Evolutionary conservation across 2,888 invertebrate species (phyloP).

Genomic region (Erannis defoliaria): DNA sequence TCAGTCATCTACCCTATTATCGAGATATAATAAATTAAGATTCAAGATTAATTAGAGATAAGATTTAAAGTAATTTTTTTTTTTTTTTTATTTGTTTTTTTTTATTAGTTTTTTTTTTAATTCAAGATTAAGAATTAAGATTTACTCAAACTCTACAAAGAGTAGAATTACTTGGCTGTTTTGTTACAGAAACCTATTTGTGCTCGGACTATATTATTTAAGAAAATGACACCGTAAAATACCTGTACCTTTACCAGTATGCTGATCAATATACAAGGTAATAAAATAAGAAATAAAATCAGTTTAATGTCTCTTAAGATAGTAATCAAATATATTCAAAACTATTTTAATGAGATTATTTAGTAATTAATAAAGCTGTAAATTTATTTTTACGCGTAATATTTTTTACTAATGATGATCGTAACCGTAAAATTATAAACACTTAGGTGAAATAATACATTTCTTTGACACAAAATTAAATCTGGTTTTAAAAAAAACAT

Average conservation of each 20-base stretch:
- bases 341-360: slow-evolving; percentile 32
- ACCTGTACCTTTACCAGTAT: slow-evolving; percentile 3
- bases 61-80: too few species aligned
- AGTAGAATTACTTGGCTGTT: slow-evolving; percentile 1
- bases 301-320: slow-evolving; percentile 26
- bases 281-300: slow-evolving; percentile 28
- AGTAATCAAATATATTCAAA: slow-evolving; percentile 18
- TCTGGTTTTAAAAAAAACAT: slow-evolving; percentile 1
- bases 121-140: too few species aligned
- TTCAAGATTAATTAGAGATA: too few species aligned
- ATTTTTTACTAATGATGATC: slow-evolving; percentile 26
- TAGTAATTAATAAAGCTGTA: slow-evolving; percentile 33
- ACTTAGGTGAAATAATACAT: slow-evolving; percentile 12
- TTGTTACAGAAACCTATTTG: background rate
- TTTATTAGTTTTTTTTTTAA: too few species aligned
- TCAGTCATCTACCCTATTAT: too few species aligned
- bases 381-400: slow-evolving; percentile 24
- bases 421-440: slow-evolving; percentile 28
- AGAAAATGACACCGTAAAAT: background rate
- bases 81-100: too few species aligned
- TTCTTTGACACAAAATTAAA: slow-evolving; percentile 6
- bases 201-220: background rate
- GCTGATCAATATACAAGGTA: slow-evolving; percentile 17
- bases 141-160: slow-evolving; percentile 7
- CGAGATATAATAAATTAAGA: slow-evolving; percentile 13